Base-by-base conservation (phyloP, 2,113 vertebrate species). In the Tamias sibiricus region DNA sequence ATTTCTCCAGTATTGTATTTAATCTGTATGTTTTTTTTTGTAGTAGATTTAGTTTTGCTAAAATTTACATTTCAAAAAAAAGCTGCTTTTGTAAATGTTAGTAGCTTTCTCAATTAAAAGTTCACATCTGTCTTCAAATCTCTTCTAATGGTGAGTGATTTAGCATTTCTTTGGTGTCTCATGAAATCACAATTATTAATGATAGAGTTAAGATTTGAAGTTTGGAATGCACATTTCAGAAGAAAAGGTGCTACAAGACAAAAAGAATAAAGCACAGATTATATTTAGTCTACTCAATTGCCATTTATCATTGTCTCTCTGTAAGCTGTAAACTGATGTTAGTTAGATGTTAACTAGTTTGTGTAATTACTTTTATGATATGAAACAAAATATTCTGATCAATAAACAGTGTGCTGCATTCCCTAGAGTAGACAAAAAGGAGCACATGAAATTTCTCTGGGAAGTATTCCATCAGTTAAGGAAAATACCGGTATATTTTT, bases 61-160 rank as follows among this genome's bases (percentile, higher is more conserved):
- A 82, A 92, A 59, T 64, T 69, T 22, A 52, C 79, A 82, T 49
- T 88, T 76, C 24, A 66, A 52, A 95, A 71, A 6, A 0, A 30
- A 71, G 11, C 37, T 69, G 76, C 7, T 86, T 90, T 86, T 71
- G 47, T 52, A 76, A 69, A 64, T 35, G 40, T 11, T 92, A 47
- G 22, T 71, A n/a, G 30, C 3, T 47, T 88, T 68, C 22, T 80
- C 62, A 2, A 40, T 57, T 80, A 4, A 68, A 94, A 90, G 76
- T 71, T 86, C 54, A 64, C 22, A 8, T n/a, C 3, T 19, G 30
- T 74, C 22, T 84, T 87, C 64, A 49, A 93, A 72, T 96, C 47
- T 83, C 30, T 92, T 66, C 81, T 35, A 20, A 22, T n/a, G 30
- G 4, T 7, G 17, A 59, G 47, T 40, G 30, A 13, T 69, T 69